Evolutionary conservation across 2,888 invertebrate species (phyloP), one percentile per base, ranked within the genome.

Genomic region (Oconnorella tubifera): DNA sequence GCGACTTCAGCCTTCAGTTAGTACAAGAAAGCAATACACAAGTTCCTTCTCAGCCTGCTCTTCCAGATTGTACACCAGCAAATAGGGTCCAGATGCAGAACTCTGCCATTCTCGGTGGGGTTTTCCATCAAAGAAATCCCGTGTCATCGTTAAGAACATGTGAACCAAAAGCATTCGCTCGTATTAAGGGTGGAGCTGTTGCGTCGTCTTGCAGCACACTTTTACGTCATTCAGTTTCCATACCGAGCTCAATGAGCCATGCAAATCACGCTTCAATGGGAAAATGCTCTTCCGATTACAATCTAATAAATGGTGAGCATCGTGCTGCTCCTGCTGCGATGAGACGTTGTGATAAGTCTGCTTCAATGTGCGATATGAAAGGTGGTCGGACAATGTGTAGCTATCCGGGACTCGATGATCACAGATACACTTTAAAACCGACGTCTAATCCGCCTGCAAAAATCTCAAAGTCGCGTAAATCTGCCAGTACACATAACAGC

Each of bases 211-310:
- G 66, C 50, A 33, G 62, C n/a, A 33, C 66, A 4, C 33, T 66
- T 27, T 31, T 66, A 0, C 66, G 66, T 28, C 66, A 66, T 33
- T 62, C 66, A 0, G 66, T 56, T 6, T 59, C 66, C 2, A 58
- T 66, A 28, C 66, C 62, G 14, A 63, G 33, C 48, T 56, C 25
- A 6, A n/a, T 60, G 28, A 48, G 31, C 29, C 28, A 28, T 6
- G 28, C 28, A n/a, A 28, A 49, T 2, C 27, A 10, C 14, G 1
- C 25, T 27, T 33, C 40, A 2, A 2, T 29, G 48, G 27, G 23
- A 2, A n/a, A 40, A 25, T 10, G 10, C 4, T 29, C 25, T 4
- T 51, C 25, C 10, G 40, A 40, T 6, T 40, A 14, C 40, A 40
- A 40, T 19, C 6, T 40, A 19, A n/a, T n/a, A n/a, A 53, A 23